phyloP scores from a whole-genome alignment of 2,888 invertebrate species.

The Leptinotarsa tumamoca region DNA sequence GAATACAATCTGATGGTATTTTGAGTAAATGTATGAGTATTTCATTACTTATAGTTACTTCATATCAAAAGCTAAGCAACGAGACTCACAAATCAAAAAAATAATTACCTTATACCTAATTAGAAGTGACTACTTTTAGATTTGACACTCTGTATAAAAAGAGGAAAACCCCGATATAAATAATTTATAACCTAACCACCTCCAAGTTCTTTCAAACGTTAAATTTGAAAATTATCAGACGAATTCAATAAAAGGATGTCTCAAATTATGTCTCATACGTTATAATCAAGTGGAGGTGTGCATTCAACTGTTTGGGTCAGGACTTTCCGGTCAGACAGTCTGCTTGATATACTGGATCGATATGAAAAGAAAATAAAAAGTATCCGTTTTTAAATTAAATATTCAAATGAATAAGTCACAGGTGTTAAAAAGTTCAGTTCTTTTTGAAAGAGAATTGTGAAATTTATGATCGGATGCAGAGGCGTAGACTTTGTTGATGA shows the following conservation, averaged over 20 bases:
- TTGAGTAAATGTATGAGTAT: no score
- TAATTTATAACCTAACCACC: neutral
- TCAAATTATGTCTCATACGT: slow-evolving; percentile 60
- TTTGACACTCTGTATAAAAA: neutral
- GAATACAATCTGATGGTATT: no score
- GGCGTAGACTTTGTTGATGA: slow-evolving; percentile 22
- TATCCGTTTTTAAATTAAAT: slow-evolving; percentile 42
- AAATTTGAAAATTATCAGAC: slow-evolving; percentile 25
- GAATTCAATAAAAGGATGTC: slow-evolving; percentile 55
- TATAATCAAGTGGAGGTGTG: slow-evolving; percentile 57
- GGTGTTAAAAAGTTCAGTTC: slow-evolving; percentile 42
- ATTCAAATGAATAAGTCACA: slow-evolving; percentile 45
- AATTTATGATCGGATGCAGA: slow-evolving; percentile 33
- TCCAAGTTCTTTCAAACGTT: slow-evolving; percentile 6
- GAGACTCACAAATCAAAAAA: no score
- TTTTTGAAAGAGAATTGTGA: slow-evolving; percentile 28
- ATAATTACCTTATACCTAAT: no score
- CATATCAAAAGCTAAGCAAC: neutral
- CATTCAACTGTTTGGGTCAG: slow-evolving; percentile 32
- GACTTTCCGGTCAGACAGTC: slow-evolving; percentile 26
- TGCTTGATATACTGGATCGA: slow-evolving; percentile 45
- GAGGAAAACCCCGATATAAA: neutral
- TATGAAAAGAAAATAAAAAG: slow-evolving; percentile 42
- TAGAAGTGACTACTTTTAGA: neutral
- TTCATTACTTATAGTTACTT: no score